These are phyloP conservation scores for Tribolium castaneum DNA, from an alignment of 1,140 invertebrate genomes.

Conservation along the genomic window DNA sequence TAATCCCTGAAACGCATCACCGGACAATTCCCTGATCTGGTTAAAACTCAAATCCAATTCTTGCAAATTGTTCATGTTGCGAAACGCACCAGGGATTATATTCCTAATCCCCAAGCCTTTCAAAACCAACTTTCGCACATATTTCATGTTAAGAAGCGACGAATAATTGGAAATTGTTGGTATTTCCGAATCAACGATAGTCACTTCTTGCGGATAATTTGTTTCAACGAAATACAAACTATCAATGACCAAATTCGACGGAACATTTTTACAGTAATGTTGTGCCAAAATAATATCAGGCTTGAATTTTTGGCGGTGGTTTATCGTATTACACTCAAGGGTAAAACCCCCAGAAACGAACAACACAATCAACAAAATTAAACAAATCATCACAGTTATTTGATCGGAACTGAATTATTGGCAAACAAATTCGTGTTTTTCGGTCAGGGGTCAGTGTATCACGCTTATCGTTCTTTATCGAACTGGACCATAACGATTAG, in stretches of 20 bases:
- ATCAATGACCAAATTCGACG: neutral
- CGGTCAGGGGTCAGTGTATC: no score
- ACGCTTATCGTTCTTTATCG: neutral
- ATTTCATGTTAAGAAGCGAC: neutral
- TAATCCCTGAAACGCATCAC: neutral
- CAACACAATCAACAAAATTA: no score
- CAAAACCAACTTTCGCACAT: neutral
- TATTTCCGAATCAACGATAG: neutral
- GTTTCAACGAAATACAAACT: neutral
- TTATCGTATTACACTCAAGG: no score
- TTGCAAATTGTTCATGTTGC: conserved; percentile 6
- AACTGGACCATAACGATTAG: neutral
- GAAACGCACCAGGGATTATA: neutral
- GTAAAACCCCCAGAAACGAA: no score
- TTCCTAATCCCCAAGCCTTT: neutral
- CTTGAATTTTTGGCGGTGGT: neutral
- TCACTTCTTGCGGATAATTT: neutral
- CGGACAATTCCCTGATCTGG: neutral
- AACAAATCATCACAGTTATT: no score
- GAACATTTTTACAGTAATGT: neutral
- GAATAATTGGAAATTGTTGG: neutral
- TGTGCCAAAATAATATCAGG: neutral
- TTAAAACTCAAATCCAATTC: conserved; percentile 12
- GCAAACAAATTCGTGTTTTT: no score
- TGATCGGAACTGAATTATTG: no score